phyloP scores from a whole-genome alignment of 1,140 invertebrate genomes.

The Meteorus sp. region DNA sequence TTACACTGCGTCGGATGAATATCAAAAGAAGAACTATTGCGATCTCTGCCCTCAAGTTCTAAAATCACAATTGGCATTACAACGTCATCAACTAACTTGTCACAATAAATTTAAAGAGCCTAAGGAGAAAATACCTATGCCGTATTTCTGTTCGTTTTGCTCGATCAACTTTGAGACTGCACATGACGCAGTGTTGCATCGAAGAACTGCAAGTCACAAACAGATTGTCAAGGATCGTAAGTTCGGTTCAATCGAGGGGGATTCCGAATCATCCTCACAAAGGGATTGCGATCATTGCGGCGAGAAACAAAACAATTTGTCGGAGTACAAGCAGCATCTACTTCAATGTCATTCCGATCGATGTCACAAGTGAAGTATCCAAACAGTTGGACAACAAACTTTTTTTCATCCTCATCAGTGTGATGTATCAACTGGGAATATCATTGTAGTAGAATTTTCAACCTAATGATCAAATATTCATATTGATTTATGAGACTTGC shows the following conservation, averaged over 20 bases:
- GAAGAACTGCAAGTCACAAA: constrained; percentile 66
- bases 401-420: too few relatives aligned
- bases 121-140: constrained; percentile 38
- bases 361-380: constrained; percentile 57
- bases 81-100: constrained; percentile 61
- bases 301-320: constrained; percentile 56
- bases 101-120: constrained; percentile 60
- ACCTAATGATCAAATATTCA: too few relatives aligned
- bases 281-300: constrained; percentile 67
- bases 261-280: constrained; percentile 26
- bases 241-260: constrained; percentile 35
- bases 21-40: constrained; percentile 68
- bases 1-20: constrained; percentile 64
- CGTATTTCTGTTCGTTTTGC: constrained; percentile 71
- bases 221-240: constrained; percentile 57
- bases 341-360: constrained; percentile 64
- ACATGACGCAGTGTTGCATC: constrained; percentile 68
- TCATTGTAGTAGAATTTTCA: too few relatives aligned
- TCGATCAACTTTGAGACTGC: constrained; percentile 64
- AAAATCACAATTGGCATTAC: constrained; percentile 65
- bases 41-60: constrained; percentile 62
- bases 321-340: constrained; percentile 69
- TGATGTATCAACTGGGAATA: too few relatives aligned
- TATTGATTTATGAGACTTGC: too few relatives aligned
- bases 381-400: too few relatives aligned